Conservation (phyloP, 2,113 vertebrate genomes). For the Mellivora capensis region DNA sequence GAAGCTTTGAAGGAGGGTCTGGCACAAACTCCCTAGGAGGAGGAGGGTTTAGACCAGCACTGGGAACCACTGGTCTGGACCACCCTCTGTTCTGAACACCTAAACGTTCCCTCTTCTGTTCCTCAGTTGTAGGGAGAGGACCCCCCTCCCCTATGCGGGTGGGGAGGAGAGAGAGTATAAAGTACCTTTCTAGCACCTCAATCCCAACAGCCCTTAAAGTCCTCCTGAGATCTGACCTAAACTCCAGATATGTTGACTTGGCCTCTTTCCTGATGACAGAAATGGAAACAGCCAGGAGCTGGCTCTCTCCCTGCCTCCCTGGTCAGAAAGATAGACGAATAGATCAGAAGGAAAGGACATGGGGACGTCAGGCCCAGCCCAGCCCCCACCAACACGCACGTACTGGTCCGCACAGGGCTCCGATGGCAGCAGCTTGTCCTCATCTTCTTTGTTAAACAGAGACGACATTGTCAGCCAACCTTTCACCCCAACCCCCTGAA, state of each 20-base stretch:
- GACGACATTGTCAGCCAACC: slow-evolving; percentile 92
- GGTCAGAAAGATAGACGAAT: background rate
- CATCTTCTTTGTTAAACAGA: slow-evolving; percentile 93
- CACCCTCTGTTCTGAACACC: background rate
- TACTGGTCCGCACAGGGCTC: slow-evolving; percentile 91
- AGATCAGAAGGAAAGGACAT: background rate
- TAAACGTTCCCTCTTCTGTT: background rate
- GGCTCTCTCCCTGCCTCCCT: background rate
- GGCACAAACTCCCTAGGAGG: background rate
- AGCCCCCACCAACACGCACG: background rate
- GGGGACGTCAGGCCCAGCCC: background rate
- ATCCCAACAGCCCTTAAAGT: background rate
- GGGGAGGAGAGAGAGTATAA: background rate
- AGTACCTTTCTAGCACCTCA: background rate
- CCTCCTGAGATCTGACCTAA: background rate
- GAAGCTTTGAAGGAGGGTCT: background rate
- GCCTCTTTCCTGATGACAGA: background rate
- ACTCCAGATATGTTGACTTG: background rate
- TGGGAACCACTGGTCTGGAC: background rate
- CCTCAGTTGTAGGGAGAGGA: background rate
- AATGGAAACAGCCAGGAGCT: background rate
- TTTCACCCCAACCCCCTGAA: slow-evolving; percentile 91
- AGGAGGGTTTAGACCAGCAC: background rate
- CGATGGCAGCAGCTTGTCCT: slow-evolving; percentile 89
- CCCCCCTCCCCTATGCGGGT: background rate